Conservation (phyloP, 2,888 invertebrate genomes). For the Lasioglossum marginatum region DNA sequence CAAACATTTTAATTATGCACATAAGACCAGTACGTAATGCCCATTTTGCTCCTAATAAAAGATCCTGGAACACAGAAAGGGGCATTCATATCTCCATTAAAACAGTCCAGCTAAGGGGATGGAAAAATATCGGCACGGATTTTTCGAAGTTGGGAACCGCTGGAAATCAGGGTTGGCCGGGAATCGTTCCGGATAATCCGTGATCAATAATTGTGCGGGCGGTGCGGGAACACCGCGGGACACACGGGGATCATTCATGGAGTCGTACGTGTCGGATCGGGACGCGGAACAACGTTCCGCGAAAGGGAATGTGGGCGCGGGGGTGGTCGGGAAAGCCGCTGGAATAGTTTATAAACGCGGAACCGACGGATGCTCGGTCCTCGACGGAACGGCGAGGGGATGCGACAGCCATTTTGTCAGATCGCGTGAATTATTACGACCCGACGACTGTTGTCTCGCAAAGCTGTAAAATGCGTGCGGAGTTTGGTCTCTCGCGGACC, state of each 20-base stretch:
- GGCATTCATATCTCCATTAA: background rate
- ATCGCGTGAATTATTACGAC: slow-evolving; percentile 2
- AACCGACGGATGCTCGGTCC: background rate
- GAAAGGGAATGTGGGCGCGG: background rate
- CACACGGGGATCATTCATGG: background rate
- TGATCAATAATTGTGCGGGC: background rate
- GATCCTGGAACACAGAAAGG: background rate
- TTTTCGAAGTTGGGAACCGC: background rate
- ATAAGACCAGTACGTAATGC: too few species aligned
- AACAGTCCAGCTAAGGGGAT: too few species aligned
- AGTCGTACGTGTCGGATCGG: background rate
- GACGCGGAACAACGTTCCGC: background rate
- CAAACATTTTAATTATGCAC: too few species aligned
- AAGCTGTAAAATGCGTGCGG: background rate
- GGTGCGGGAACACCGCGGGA: background rate
- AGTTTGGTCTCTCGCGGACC: background rate
- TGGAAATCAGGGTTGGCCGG: background rate
- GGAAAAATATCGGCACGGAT: background rate
- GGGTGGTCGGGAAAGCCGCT: background rate
- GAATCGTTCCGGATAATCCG: background rate
- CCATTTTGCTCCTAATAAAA: too few species aligned
- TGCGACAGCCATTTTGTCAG: slow-evolving; percentile 8
- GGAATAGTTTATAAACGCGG: background rate
- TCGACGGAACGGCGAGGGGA: background rate
- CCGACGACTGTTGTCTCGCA: background rate